phyloP scores from a whole-genome alignment of 2,797 vertebrate species.

The Cynopterus sphinx region DNA sequence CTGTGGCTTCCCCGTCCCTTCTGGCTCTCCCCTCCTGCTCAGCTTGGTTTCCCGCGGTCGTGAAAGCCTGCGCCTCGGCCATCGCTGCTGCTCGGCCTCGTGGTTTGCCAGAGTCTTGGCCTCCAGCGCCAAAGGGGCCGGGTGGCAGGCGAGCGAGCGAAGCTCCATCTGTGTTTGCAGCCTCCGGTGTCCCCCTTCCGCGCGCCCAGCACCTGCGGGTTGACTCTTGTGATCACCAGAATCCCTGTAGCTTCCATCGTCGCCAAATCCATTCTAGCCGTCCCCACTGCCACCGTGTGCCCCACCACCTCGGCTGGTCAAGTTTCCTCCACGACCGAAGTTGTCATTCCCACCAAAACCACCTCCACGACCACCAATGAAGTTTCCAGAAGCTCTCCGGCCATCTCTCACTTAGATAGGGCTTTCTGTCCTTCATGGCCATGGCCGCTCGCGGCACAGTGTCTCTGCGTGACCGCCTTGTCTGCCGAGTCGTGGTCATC shows the following conservation, averaged over 20 bases:
- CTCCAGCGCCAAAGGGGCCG: no score
- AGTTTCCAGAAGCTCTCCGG: no score
- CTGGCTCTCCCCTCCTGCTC: constrained; percentile 90
- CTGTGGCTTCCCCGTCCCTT: constrained; percentile 94
- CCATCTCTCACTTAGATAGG: neutral
- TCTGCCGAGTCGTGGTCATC: no score
- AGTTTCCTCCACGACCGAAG: neutral
- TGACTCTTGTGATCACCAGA: no score
- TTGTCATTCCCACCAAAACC: no score
- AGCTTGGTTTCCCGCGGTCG: constrained; percentile 90
- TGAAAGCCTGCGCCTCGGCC: neutral
- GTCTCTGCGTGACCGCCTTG: no score
- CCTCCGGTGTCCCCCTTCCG: neutral
- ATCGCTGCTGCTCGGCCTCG: neutral
- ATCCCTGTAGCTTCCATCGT: neutral
- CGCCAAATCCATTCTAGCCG: neutral
- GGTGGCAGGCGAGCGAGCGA: no score
- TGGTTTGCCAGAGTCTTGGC: neutral
- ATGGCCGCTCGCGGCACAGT: neutral
- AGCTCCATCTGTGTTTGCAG: no score
- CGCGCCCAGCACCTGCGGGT: neutral
- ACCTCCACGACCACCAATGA: no score
- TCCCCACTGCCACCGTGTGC: neutral
- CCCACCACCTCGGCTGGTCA: neutral
- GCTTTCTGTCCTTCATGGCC: no score